Conservation (phyloP, 2,797 vertebrate genomes). For the Prionace glauca region DNA sequence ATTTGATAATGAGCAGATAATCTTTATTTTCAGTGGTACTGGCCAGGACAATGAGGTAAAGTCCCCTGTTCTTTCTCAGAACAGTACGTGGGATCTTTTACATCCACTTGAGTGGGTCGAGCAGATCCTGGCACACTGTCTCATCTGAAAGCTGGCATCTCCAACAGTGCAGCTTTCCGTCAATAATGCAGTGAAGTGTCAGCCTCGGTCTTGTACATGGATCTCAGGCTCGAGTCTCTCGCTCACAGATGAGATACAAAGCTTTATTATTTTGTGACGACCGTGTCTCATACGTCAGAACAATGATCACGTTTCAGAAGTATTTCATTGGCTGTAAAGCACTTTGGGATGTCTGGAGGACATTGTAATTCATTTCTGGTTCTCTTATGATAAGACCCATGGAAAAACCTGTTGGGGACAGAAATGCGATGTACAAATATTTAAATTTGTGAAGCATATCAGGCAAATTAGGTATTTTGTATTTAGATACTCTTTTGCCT, state of each 20-base stretch:
- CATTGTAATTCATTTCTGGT: not conserved
- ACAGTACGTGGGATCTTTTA: not conserved
- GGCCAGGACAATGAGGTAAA: not conserved
- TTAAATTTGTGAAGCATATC: not conserved
- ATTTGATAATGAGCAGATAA: not conserved
- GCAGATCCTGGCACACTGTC: not conserved
- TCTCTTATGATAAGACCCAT: not conserved
- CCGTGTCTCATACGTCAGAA: too few relatives aligned
- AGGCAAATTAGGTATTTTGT: not conserved
- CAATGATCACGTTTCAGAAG: not conserved
- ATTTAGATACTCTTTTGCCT: not conserved
- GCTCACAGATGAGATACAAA: not conserved
- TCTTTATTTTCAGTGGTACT: not conserved
- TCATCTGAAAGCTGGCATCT: not conserved
- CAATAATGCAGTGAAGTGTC: not conserved
- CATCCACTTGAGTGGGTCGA: not conserved
- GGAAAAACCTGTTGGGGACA: not conserved
- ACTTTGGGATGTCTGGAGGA: not conserved
- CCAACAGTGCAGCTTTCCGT: not conserved
- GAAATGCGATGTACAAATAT: not conserved
- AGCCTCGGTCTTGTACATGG: not conserved
- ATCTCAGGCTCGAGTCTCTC: not conserved
- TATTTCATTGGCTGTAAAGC: not conserved
- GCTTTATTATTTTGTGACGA: not conserved
- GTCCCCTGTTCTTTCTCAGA: not conserved